Evolutionary conservation across 53 echinoderm and acorn worm genomes (phyloP).

Genomic region (Echinarachnius parma): DNA sequence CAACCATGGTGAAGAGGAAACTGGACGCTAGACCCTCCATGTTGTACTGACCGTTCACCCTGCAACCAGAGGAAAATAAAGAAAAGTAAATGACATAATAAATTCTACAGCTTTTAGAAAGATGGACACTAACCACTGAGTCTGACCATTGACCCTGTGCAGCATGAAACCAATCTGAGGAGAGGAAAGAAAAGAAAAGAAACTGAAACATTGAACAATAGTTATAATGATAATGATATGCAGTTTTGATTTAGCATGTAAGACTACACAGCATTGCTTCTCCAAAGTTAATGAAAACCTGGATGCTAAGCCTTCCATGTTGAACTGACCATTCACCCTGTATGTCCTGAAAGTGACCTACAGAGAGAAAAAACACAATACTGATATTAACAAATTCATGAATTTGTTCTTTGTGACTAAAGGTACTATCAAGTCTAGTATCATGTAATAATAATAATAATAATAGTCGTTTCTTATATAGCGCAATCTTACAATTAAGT

Average conservation of each 20-base stretch:
- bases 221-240: constrained; percentile 86
- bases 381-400: neutral
- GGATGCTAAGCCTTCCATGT: constrained; percentile 96
- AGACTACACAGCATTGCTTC: constrained; percentile 86
- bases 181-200: neutral
- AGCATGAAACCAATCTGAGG: constrained; percentile 96
- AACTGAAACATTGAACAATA: neutral
- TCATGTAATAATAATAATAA: too few relatives aligned
- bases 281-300: constrained; percentile 94
- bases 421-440: too few relatives aligned
- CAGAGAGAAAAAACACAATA: neutral
- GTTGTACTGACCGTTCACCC: constrained; percentile 99
- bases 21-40: constrained; percentile 98
- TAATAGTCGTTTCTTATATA: too few relatives aligned
- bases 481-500: too few relatives aligned
- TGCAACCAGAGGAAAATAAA: constrained; percentile 61
- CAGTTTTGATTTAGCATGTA: constrained; percentile 92
- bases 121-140: too few relatives aligned
- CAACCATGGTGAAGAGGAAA: constrained; percentile 94
- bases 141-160: too few relatives aligned
- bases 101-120: too few relatives aligned
- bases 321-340: constrained; percentile 98
- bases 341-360: constrained; percentile 99
- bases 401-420: too few relatives aligned
- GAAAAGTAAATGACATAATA: neutral